Evolutionary conservation across 1,140 invertebrate species (phyloP), one percentile per base, ranked within the genome.

Genomic region (Bombus affinis): DNA sequence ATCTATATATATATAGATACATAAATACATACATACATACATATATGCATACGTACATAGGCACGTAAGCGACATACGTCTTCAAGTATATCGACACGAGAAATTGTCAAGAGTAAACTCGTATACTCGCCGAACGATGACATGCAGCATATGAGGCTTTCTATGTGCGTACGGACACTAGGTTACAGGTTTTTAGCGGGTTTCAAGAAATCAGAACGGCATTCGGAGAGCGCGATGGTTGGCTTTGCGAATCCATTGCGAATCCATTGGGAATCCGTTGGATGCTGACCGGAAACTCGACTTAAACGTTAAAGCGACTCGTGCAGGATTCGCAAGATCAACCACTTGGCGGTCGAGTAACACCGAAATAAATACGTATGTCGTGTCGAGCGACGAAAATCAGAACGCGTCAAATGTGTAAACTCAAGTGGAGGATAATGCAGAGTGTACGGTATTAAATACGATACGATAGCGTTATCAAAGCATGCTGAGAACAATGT

Each of bases 401-500:
- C 73, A 83, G 80, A 88, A 88, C 85, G 15, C 89, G 87, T 89
- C 84, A 86, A 92, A 92, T 88, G 88, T 93, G 65, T 83, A 91
- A 81, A 91, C 87, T 86, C 71, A 59, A 88, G 32, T 81, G 44
- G 85, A 86, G 47, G 81, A 57, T 78, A 86, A 81, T 87, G 87
- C 88, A 88, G 44, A 88, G 75, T 85, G 83, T 75, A 35, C 59
- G 80, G 88, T 90, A 91, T 92, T 91, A 91, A 92, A 92, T 86
- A 89, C 86, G 87, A 82, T 92, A 88, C 80, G 91, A 86, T 92
- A 93, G 92, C 93, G 92, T 92, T 94, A 93, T 92, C 90, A 92
- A 93, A 94, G 93, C 94, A 95, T 95, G 94, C 93, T 89, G 91
- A 92, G 35, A 90, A 93, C 90, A 94, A 89, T 93, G 90, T 92